Evolutionary conservation across 1,140 invertebrate species (phyloP).

Genomic region (Diorhabda carinulata): DNA sequence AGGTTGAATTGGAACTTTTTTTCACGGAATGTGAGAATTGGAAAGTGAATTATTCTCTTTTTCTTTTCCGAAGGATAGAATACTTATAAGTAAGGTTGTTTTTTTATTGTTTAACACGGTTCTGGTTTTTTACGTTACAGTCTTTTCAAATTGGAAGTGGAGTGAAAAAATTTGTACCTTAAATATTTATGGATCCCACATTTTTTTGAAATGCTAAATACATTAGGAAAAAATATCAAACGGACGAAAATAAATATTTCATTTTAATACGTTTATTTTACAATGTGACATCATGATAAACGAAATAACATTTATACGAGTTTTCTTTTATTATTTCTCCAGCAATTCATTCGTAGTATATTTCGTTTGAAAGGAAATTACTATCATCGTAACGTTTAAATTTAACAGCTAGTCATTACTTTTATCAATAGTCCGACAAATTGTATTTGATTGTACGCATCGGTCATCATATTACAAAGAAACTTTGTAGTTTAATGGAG

Average conservation of each 20-base stretch:
- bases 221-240: no score
- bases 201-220: no score
- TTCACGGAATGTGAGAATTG: neutral
- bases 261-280: no score
- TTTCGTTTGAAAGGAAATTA: neutral
- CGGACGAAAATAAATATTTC: no score
- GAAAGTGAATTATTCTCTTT: slow-evolving; percentile 2
- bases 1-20: neutral
- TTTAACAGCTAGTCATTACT: neutral
- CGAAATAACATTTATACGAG: no score
- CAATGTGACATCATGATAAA: no score
- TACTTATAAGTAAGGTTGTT: neutral
- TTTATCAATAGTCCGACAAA: neutral
- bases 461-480: neutral
- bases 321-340: no score
- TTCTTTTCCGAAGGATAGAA: neutral
- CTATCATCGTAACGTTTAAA: neutral
- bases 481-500: no score
- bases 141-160: no score
- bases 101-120: neutral
- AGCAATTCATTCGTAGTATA: neutral
- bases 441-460: neutral
- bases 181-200: no score
- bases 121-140: neutral
- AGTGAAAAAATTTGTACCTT: no score